Evolutionary conservation across 2,888 invertebrate species (phyloP).

Genomic region (Troides aeacus): DNA sequence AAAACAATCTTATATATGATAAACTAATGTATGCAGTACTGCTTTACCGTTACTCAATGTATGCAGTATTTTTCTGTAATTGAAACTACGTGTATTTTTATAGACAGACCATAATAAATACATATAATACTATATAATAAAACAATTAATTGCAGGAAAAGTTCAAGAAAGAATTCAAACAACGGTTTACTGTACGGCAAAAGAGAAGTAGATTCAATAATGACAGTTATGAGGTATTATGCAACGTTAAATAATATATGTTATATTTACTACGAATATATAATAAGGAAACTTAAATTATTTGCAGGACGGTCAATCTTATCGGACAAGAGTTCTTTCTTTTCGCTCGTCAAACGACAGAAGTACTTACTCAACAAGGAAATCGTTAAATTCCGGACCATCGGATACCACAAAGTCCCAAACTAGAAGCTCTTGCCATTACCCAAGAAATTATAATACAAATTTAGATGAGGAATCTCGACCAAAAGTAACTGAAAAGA

Average conservation of each 20-base stretch:
- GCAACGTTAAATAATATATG: not conserved
- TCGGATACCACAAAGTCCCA: slow-evolving; percentile 53
- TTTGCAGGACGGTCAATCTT: slow-evolving; percentile 71
- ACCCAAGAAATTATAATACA: slow-evolving; percentile 50
- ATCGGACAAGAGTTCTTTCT: slow-evolving; percentile 67
- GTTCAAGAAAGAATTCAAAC: slow-evolving; percentile 88
- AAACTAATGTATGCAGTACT: not conserved
- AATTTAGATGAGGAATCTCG: slow-evolving; percentile 49
- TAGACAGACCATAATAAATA: not conserved
- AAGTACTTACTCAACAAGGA: slow-evolving; percentile 59
- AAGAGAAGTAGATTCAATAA: slow-evolving; percentile 64
- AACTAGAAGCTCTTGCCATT: slow-evolving; percentile 56
- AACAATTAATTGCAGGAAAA: slow-evolving; percentile 82
- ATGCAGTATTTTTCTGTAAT: not conserved
- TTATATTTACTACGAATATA: not conserved
- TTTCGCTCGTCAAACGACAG: slow-evolving; percentile 71
- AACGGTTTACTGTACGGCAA: slow-evolving; percentile 82
- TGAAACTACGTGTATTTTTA: no score
- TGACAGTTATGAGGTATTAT: slow-evolving; percentile 72
- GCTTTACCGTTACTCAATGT: not conserved
- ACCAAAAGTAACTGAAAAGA: slow-evolving; percentile 47
- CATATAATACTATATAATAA: not conserved
- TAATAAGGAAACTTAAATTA: slow-evolving; percentile 21
- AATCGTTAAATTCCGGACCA: slow-evolving; percentile 58
- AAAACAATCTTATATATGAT: not conserved